Evolutionary conservation across 2,888 invertebrate species (phyloP).

Genomic region (Patella depressa): DNA sequence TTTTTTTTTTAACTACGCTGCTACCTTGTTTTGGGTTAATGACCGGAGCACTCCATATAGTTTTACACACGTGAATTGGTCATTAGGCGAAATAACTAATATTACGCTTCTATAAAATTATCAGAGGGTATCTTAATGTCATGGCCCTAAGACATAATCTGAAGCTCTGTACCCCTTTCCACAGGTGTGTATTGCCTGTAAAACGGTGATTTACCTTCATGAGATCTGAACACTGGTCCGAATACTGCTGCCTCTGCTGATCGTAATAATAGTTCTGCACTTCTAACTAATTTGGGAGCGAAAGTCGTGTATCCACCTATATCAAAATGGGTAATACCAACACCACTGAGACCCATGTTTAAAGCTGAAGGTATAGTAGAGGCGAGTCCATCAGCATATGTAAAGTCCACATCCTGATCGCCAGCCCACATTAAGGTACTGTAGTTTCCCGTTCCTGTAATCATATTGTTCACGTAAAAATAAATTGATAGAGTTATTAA

Average conservation of each 20-base stretch:
- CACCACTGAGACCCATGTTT: conserved; percentile 57
- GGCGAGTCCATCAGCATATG: conserved; percentile 57
- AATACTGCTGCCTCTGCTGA: conserved; percentile 64
- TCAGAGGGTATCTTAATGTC: too few species aligned
- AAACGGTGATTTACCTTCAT: conserved; percentile 53
- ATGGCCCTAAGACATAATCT: too few species aligned
- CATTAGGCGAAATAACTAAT: too few species aligned
- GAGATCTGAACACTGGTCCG: conserved; percentile 61
- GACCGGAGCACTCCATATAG: too few species aligned
- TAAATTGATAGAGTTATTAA: too few species aligned
- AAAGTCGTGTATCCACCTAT: conserved; percentile 64
- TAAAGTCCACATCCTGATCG: conserved; percentile 67
- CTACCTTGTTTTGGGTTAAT: too few species aligned
- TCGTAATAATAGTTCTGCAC: conserved; percentile 57
- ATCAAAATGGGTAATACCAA: conserved; percentile 65
- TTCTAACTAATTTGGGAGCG: conserved; percentile 42
- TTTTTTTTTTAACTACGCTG: too few species aligned
- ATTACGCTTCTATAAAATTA: too few species aligned
- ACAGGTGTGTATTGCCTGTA: background rate
- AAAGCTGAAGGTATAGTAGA: conserved; percentile 61
- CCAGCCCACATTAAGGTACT: conserved; percentile 65
- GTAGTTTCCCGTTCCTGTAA: conserved; percentile 54
- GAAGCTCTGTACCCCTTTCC: too few species aligned
- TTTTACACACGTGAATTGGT: too few species aligned
- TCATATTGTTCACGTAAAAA: background rate